phyloP scores from a whole-genome alignment of 2,113 vertebrate genomes.

The Agapornis roseicollis region DNA sequence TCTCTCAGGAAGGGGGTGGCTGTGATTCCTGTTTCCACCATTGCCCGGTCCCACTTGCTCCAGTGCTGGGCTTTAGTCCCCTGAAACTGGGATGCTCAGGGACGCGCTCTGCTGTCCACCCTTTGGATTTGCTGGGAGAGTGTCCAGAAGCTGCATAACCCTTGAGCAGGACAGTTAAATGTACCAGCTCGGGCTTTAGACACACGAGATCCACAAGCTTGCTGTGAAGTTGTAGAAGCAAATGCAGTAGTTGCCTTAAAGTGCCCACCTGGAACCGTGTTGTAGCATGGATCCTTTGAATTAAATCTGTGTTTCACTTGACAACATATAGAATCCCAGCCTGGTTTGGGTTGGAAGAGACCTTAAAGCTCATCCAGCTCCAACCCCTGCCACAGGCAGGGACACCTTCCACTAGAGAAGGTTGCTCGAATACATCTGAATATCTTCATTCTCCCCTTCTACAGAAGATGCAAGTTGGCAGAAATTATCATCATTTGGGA shows the following conservation, averaged over 20 bases:
- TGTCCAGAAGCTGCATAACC: accelerated
- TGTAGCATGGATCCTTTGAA: not conserved
- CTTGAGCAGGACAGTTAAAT: not conserved
- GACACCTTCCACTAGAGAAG: not conserved
- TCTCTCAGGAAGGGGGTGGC: accelerated
- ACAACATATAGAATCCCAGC: not conserved
- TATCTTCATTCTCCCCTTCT: not conserved
- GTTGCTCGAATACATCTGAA: not conserved
- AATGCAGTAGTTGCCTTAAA: not conserved
- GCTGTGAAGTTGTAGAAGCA: not conserved
- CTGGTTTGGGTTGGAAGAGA: not conserved
- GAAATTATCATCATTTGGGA: not conserved
- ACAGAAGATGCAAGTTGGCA: not conserved
- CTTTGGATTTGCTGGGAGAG: not conserved
- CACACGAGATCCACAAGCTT: not conserved
- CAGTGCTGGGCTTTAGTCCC: not conserved
- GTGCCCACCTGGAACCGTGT: not conserved
- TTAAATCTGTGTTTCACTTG: not conserved
- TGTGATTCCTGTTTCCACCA: not conserved
- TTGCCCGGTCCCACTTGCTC: accelerated
- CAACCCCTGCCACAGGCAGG: not conserved
- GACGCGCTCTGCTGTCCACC: accelerated
- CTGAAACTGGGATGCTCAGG: not conserved
- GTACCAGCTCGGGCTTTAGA: not conserved
- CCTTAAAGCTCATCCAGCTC: not conserved